phyloP scores from a whole-genome alignment of 2,113 vertebrate species.

The Neolamprologus longior region DNA sequence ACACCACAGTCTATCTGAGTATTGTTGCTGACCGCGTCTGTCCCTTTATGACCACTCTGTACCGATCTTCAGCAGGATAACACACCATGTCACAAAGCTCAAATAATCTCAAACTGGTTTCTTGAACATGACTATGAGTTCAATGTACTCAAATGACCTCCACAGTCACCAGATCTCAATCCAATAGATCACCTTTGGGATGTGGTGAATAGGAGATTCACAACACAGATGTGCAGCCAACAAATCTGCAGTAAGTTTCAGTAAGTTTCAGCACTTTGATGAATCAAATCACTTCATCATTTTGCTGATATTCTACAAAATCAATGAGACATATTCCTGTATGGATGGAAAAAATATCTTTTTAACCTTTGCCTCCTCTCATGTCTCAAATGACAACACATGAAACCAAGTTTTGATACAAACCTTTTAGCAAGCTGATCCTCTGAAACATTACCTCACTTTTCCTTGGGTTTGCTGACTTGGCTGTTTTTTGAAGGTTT shows the following conservation, averaged over 20 bases:
- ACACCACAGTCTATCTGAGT: not conserved
- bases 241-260: not conserved
- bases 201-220: not conserved
- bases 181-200: not conserved
- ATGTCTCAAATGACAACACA: not conserved
- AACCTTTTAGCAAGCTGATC: not conserved
- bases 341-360: not conserved
- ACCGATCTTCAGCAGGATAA: not conserved
- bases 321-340: not conserved
- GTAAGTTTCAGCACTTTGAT: not conserved
- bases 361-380: not conserved
- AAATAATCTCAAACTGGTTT: not conserved
- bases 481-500: not conserved
- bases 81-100: not conserved
- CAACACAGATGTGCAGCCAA: not conserved
- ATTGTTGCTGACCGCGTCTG: not conserved
- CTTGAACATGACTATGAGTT: not conserved
- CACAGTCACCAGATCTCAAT: not conserved
- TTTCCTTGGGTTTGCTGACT: not conserved
- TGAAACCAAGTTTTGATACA: not conserved
- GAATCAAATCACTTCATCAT: not conserved
- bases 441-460: not conserved
- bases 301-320: not conserved
- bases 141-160: not conserved
- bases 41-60: not conserved